Percentiles rank a stretch among this genome's conserved stretches.
Evolutionary conservation across 2,113 vertebrate genomes (phyloP).

Genomic region (Halcyon senegalensis): DNA sequence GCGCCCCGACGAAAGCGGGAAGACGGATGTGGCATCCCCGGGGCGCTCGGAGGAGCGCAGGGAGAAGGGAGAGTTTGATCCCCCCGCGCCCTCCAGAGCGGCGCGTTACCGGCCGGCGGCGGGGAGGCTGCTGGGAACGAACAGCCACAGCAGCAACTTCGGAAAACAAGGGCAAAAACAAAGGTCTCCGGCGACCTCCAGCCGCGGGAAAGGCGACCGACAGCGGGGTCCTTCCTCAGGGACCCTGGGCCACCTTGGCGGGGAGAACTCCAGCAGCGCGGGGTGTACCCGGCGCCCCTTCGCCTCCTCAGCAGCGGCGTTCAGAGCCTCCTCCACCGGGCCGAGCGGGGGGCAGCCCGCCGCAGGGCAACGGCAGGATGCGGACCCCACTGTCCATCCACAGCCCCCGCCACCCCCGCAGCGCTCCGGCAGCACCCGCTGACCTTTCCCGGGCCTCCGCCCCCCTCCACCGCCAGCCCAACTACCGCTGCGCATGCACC

Average conservation of each 20-base stretch:
- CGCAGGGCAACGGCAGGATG: background rate
- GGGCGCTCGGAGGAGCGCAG: too few relatives aligned
- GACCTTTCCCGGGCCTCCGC: background rate
- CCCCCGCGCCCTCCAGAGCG: too few relatives aligned
- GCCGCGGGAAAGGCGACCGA: background rate
- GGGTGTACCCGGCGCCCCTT: background rate
- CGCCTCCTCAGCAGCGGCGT: background rate
- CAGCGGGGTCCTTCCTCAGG: background rate
- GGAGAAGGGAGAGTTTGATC: too few relatives aligned
- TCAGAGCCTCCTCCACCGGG: too few relatives aligned
- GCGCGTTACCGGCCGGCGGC: background rate
- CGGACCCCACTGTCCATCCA: too few relatives aligned
- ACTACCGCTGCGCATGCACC: background rate
- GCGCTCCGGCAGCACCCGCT: too few relatives aligned
- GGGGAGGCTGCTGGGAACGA: background rate
- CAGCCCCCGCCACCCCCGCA: background rate
- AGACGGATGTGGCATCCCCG: background rate
- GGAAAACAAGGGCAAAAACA: background rate
- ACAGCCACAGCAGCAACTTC: background rate
- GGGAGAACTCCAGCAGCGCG: background rate
- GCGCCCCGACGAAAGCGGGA: background rate
- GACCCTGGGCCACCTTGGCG: too few relatives aligned
- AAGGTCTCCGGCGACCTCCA: background rate
- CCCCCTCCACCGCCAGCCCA: too few relatives aligned
- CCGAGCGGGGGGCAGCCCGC: background rate